Percentiles rank a stretch among this genome's conserved stretches.
These are phyloP conservation scores for Elephas maximus DNA, from an alignment of 2,113 vertebrate species.

Conservation along the genomic window DNA sequence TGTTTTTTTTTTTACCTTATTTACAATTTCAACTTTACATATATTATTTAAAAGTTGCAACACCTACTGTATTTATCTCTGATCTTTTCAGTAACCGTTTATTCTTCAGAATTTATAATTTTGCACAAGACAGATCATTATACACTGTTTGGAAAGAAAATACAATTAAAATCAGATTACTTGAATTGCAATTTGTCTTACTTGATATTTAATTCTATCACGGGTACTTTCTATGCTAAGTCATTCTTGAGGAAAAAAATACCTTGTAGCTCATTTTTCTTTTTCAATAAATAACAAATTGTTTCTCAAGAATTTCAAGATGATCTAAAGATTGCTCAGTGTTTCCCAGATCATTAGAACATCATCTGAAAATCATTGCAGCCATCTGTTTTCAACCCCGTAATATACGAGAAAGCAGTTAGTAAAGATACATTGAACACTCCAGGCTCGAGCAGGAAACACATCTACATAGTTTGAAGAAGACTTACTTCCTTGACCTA, in stretches of 20 bases:
- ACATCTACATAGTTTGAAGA: neutral
- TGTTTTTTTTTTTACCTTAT: neutral
- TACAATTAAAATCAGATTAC: neutral
- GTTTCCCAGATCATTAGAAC: constrained; percentile 60
- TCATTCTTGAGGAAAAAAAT: constrained; percentile 24
- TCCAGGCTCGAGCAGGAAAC: neutral
- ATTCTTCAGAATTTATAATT: constrained; percentile 1
- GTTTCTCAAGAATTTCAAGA: constrained; percentile 66
- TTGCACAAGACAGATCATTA: neutral
- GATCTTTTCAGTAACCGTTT: neutral
- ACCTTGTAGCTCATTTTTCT: constrained; percentile 32
- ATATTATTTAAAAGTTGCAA: neutral
- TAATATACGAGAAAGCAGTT: neutral
- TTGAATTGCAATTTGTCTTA: neutral
- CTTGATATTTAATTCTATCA: neutral
- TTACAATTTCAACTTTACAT: neutral
- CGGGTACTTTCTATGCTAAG: neutral
- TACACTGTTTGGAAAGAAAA: neutral
- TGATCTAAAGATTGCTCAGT: constrained; percentile 45
- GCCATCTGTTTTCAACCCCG: constrained; percentile 49
- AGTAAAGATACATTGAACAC: constrained; percentile 14
- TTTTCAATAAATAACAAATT: constrained; percentile 51
- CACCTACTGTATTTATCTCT: neutral
- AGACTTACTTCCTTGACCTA: neutral
- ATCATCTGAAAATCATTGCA: constrained; percentile 65